phyloP scores from a whole-genome alignment of 1,140 invertebrate genomes.

The Diorhabda sublineata region DNA sequence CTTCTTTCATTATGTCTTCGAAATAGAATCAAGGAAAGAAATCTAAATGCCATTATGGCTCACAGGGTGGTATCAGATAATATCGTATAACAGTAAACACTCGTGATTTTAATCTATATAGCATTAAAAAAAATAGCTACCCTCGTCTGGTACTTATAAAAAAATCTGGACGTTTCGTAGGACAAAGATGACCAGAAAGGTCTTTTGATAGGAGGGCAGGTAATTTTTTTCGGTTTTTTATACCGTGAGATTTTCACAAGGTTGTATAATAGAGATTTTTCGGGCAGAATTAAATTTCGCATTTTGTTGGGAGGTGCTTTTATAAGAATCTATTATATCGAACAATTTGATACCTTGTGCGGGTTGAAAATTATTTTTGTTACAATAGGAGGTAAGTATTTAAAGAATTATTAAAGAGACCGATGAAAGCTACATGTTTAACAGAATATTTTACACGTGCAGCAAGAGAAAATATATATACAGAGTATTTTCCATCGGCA shows the following conservation, averaged over 20 bases:
- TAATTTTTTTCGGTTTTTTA: background rate
- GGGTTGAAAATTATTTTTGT: background rate
- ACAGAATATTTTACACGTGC: no score
- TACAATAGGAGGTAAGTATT: background rate
- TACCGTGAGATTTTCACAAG: conserved; percentile 2
- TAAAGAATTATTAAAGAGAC: background rate
- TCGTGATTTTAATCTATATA: background rate
- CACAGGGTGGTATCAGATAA: background rate
- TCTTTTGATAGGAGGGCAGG: background rate
- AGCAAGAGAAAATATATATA: no score
- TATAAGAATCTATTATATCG: background rate
- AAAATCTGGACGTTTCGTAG: background rate
- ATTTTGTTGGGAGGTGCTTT: background rate
- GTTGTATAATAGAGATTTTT: background rate
- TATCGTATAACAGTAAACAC: conserved; percentile 2
- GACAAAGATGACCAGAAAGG: background rate
- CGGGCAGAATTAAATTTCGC: background rate
- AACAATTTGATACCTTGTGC: conserved; percentile 1
- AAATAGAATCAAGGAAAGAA: background rate
- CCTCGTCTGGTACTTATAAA: background rate
- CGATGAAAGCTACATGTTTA: no score
- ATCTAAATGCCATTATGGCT: conserved; percentile 1
- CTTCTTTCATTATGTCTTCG: background rate
- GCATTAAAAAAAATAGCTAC: background rate
- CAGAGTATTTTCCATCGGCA: no score